Base-by-base conservation (phyloP, 1,140 invertebrate species). In the Anoplolepis gracilipes region DNA sequence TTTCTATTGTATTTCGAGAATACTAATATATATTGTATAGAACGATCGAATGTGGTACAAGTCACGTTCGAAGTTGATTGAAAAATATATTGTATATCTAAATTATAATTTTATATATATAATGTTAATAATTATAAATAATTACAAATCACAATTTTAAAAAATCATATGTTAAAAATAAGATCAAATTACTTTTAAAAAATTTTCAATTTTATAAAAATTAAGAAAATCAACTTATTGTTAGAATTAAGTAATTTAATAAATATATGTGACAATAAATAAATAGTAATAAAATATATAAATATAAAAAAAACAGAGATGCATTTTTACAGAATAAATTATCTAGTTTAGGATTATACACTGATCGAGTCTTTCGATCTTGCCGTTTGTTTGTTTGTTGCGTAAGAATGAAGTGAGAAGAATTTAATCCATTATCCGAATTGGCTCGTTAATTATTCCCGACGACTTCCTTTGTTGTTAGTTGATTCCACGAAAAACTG, bases 361-460 rank as follows among this genome's bases (percentile, higher is more conserved):
- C 30, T 59, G 19, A 46, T 13, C 5, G n/a, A n/a, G n/a, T n/a
- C 39, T 57, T 33, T 69, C n/a, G 25, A 73, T 16, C 46, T 75
- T 75, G 30, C 30, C 53, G 49, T 65, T 85, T 72, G 16, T 59
- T 28, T 16, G 55, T 28, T 61, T 39, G 11, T 28, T 28, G 13
- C 19, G n/a, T 13, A 64, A 62, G 42, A 33, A 62, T n/a, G 16
- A 25, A n/a, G n/a, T n/a, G n/a, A n/a, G n/a, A n/a, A 39, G 59
- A 77, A 19, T 77, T 49, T 55, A 19, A n/a, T 55, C 53, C 25
- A 59, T 75, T 62, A 76, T 33, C 39, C 42, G 57, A 84, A 84
- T 84, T 64, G 33, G 59, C 72, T 64, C 42, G 72, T 84, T 65
- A 64, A 77, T 77, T 77, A 36, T 22, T 55, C 10, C 11, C 49